A percentile compares a stretch with the other conserved stretches of the same genome.
phyloP scores from a whole-genome alignment of 1,140 invertebrate species.

The Formica selysi region DNA sequence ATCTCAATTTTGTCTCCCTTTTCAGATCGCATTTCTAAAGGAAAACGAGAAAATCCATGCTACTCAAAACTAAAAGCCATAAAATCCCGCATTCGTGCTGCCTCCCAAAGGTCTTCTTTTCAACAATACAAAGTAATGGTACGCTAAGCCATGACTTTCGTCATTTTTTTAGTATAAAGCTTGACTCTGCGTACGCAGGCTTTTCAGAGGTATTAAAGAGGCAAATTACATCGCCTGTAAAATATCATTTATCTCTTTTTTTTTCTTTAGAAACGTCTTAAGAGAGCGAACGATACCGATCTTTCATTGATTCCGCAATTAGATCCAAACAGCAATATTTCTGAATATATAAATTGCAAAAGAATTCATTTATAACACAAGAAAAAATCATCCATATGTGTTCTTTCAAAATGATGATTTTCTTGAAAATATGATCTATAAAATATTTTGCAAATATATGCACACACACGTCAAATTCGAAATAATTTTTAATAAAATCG shows the following conservation, averaged over 20 bases:
- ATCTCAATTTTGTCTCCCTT: conserved; percentile 62
- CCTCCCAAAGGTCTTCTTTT: conserved; percentile 39
- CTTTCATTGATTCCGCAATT: neutral
- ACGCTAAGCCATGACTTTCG: conserved; percentile 43
- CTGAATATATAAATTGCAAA: neutral
- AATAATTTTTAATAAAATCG: neutral
- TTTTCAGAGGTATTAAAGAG: neutral
- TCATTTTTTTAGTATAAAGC: conserved; percentile 33
- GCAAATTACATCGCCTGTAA: conserved; percentile 38
- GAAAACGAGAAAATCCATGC: conserved; percentile 50
- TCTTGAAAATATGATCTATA: neutral
- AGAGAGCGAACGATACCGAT: neutral
- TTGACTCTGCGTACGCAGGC: conserved; percentile 12
- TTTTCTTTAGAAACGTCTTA: neutral
- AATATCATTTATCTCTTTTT: neutral
- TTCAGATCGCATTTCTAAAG: conserved; percentile 63
- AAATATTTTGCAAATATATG: neutral
- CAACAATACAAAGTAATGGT: conserved; percentile 45
- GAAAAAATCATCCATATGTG: neutral
- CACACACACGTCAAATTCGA: too few species aligned
- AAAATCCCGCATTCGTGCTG: conserved; percentile 18
- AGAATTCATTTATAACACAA: neutral
- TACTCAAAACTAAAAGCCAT: conserved; percentile 59
- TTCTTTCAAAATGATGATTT: neutral
- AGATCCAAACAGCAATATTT: neutral